phyloP scores from a whole-genome alignment of 2,113 vertebrate species.

The Halichoerus grypus region DNA sequence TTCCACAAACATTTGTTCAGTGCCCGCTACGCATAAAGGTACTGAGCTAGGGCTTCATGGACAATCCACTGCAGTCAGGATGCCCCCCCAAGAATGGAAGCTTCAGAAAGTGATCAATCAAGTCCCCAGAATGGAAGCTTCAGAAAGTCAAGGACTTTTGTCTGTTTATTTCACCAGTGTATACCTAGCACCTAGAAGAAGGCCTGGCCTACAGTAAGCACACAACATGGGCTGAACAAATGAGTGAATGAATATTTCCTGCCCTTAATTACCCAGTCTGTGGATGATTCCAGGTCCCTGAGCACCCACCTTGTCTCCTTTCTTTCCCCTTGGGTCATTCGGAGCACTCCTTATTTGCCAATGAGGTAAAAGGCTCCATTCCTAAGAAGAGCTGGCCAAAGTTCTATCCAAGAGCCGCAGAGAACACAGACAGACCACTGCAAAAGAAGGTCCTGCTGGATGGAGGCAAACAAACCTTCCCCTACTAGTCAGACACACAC shows the following conservation, averaged over 20 bases:
- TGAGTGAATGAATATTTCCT: neutral
- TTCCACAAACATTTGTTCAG: neutral
- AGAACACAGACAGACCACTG: neutral
- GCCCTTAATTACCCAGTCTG: neutral
- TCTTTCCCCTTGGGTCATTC: neutral
- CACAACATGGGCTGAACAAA: neutral
- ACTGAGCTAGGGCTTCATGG: neutral
- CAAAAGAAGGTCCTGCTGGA: neutral
- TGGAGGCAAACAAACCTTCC: neutral
- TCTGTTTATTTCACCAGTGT: neutral
- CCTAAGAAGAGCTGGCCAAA: slow-evolving; percentile 4
- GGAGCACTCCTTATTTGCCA: neutral
- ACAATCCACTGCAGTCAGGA: neutral
- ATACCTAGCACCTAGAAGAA: neutral
- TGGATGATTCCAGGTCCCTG: neutral
- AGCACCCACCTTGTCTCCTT: neutral
- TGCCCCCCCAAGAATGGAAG: neutral
- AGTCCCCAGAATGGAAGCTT: neutral
- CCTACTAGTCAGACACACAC: neutral
- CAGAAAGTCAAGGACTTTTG: neutral
- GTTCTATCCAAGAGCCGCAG: neutral
- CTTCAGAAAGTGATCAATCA: neutral
- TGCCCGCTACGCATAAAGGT: neutral
- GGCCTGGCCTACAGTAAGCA: neutral
- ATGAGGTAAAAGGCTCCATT: slow-evolving; percentile 50